A percentile compares a stretch with the other conserved stretches of the same genome.
These are phyloP conservation scores for Drosophila greeni DNA, from an alignment of 2,888 invertebrate species.

Conservation along the genomic window DNA sequence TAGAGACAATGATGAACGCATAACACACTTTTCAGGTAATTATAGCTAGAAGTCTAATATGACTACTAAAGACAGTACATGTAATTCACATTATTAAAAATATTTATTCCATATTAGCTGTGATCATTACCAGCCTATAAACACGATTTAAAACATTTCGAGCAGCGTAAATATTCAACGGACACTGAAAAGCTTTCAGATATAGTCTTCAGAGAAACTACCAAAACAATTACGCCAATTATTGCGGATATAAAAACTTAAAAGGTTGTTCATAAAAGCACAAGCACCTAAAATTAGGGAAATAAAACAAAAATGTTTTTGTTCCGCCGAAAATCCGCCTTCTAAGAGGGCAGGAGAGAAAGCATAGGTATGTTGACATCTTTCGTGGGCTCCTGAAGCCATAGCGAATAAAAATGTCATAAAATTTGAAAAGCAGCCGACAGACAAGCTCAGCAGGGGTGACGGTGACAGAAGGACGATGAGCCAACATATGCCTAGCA, in stretches of 20 bases:
- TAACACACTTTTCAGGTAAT: too few relatives aligned
- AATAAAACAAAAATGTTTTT: constrained; percentile 54
- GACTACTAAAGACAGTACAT: neutral
- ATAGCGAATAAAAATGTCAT: constrained; percentile 72
- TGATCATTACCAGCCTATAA: neutral
- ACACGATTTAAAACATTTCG: neutral
- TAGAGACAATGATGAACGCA: too few relatives aligned
- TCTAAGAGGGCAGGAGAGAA: constrained; percentile 18
- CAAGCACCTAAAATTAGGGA: constrained; percentile 12
- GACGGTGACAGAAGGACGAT: constrained; percentile 24
- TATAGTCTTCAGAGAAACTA: constrained; percentile 50
- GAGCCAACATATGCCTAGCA: constrained; percentile 59
- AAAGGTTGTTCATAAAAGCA: constrained; percentile 54
- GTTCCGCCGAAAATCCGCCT: constrained; percentile 51
- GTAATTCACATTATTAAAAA: neutral
- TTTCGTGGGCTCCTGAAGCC: constrained; percentile 3
- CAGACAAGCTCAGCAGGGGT: constrained; percentile 43
- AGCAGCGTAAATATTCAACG: constrained; percentile 4
- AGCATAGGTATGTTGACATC: constrained; percentile 57
- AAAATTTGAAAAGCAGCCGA: constrained; percentile 69
- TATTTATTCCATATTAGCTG: neutral
- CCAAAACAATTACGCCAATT: constrained; percentile 69
- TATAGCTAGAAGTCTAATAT: neutral
- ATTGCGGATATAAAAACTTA: constrained; percentile 64
- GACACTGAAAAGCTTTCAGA: constrained; percentile 64